phyloP scores from a whole-genome alignment of 2,113 vertebrate genomes.

The Sebastes schlegelii region DNA sequence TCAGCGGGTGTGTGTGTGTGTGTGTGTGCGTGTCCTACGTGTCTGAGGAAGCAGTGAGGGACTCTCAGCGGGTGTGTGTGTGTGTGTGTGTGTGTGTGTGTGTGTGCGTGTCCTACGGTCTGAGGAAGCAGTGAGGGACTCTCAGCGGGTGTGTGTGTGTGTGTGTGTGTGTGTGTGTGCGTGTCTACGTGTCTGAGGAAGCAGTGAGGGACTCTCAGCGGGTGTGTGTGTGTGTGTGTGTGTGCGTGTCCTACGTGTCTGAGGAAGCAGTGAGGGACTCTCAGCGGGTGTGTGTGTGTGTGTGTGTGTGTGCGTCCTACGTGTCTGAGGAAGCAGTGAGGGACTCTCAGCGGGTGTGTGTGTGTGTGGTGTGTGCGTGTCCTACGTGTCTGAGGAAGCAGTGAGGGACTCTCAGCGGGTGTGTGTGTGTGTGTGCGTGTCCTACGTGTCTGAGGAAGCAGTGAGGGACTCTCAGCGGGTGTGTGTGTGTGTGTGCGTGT shows the following conservation, averaged over 20 bases:
- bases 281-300: constrained; percentile 87
- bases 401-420: constrained; percentile 92
- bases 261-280: constrained; percentile 94
- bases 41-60: constrained; percentile 94
- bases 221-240: constrained; percentile 81
- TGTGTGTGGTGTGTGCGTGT: not conserved
- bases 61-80: constrained; percentile 93
- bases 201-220: constrained; percentile 91
- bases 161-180: not conserved
- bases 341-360: constrained; percentile 91
- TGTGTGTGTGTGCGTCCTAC: constrained; percentile 81
- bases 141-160: constrained; percentile 93
- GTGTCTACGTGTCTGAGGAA: constrained; percentile 92
- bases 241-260: constrained; percentile 87
- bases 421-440: constrained; percentile 47
- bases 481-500: constrained; percentile 47
- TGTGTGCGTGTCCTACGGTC: constrained; percentile 85
- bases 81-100: too few species aligned
- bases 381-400: constrained; percentile 96
- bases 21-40: constrained; percentile 84
- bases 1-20: constrained; percentile 86
- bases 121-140: constrained; percentile 93
- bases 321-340: constrained; percentile 94
- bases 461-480: constrained; percentile 92
- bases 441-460: constrained; percentile 96